Evolutionary conservation across 64 coral and sea anemone genomes (phyloP).

Genomic region (Montipora capricornis): DNA sequence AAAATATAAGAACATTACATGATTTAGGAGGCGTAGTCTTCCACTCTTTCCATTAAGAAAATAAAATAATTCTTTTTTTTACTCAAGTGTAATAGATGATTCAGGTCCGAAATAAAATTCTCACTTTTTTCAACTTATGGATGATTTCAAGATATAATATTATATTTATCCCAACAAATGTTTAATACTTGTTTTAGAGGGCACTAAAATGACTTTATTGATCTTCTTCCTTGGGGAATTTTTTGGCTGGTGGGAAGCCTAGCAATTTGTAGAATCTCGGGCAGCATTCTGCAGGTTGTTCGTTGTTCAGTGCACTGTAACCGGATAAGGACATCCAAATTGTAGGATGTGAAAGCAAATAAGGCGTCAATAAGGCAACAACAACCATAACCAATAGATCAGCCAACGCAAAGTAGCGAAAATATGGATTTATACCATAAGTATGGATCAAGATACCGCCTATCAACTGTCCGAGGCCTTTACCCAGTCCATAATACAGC

Average conservation of each 20-base stretch:
- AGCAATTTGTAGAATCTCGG: not conserved
- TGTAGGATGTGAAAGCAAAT: conserved; percentile 52
- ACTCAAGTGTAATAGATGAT: not conserved
- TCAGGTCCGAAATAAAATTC: not conserved
- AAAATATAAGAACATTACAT: too few relatives aligned
- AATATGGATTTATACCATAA: conserved; percentile 63
- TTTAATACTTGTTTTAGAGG: not conserved
- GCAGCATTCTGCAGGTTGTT: conserved; percentile 12
- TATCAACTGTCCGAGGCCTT: conserved; percentile 86
- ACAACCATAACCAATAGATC: conserved; percentile 67
- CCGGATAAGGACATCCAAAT: conserved; percentile 87
- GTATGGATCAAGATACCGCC: conserved; percentile 78
- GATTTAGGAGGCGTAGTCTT: not conserved
- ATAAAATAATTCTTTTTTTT: not conserved
- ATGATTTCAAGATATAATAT: too few relatives aligned
- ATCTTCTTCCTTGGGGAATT: not conserved
- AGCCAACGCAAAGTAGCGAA: conserved; percentile 87
- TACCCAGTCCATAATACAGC: conserved; percentile 83
- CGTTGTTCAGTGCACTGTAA: conserved; percentile 42
- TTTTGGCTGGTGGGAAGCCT: not conserved
- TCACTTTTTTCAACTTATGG: too few relatives aligned
- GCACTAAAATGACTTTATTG: not conserved
- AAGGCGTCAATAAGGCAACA: conserved; percentile 44
- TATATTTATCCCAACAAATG: too few relatives aligned
- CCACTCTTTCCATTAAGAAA: not conserved